Conservation (phyloP, 2,113 vertebrate genomes). For the Nasalis larvatus region DNA sequence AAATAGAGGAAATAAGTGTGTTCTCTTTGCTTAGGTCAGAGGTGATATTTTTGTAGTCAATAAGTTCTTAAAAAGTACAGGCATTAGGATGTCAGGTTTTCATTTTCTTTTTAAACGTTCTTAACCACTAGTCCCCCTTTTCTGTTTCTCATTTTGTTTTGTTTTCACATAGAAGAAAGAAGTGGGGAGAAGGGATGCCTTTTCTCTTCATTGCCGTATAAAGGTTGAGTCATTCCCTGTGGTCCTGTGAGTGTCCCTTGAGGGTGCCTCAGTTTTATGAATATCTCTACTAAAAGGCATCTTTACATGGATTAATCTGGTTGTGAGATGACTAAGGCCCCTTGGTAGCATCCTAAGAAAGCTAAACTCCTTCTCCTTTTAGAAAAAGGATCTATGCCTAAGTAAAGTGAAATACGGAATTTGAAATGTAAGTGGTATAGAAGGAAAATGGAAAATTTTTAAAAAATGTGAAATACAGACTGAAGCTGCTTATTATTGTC, state of each 20-base stretch:
- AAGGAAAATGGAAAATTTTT: neutral
- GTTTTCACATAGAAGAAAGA: neutral
- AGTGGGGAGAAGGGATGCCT: neutral
- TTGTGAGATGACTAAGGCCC: neutral
- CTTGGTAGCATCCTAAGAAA: neutral
- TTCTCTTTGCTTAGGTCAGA: neutral
- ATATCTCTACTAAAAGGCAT: neutral
- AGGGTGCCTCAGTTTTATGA: neutral
- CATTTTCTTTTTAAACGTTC: conserved; percentile 2
- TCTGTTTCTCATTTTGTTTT: neutral
- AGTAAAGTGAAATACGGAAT: neutral
- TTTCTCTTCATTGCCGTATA: neutral
- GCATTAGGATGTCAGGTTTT: neutral
- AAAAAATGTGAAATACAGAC: neutral
- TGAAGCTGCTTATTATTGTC: neutral
- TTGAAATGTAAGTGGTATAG: neutral
- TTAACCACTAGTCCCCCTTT: neutral
- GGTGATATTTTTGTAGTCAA: neutral
- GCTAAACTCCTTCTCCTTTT: neutral
- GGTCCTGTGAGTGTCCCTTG: neutral
- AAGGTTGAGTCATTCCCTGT: neutral
- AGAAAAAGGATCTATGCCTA: neutral
- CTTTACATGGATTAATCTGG: neutral
- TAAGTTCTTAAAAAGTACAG: neutral
- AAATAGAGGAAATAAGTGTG: neutral